Base-by-base conservation (phyloP, 2,888 invertebrate genomes). In the Habroteleia sp. region DNA sequence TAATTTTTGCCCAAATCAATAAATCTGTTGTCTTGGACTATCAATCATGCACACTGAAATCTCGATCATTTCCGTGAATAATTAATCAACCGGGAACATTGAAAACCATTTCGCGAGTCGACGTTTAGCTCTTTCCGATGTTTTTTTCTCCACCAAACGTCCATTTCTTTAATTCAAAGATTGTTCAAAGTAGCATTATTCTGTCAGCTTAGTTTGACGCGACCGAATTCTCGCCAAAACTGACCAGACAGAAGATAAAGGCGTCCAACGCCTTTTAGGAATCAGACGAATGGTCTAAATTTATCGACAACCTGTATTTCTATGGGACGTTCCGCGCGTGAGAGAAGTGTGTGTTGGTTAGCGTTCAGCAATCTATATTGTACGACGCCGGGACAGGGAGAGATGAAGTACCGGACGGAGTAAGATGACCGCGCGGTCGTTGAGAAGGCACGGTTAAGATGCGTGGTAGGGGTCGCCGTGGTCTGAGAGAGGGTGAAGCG, bases 221-320 rank as follows among this genome's bases (percentile, higher is more conserved):
- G 23, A 5, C 33, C 41, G 31, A 63, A 56, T 74, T 63, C 33
- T 27, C 35, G 54, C 27, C 29, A 42, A 69, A 62, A 74, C 75
- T 77, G 78, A 69, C 77, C 77, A 69, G 71, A 74, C 60, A 39
- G 58, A 20, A 42, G 71, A 74, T 74, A 48, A 74, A 82, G 83
- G 81, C 80, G 81, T 80, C 81, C 77, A 16, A 79, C 56, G 71
- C 76, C 68, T 66, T 66, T 74, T 58, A 77, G 75, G 73, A 81
- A 78, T 84, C 78, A 79, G 76, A 63, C 77, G 83, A 79, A 81
- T 81, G 80, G 80, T 79, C 81, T 83, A 81, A 85, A 85, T 86
- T 87, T 88, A 88, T 88, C 86, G 88, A 88, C 87, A 88, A 87
- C 85, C 84, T 86, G 87, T 85, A 81, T 33, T 58, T 81, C 78